phyloP scores from a whole-genome alignment of 1,140 invertebrate species.

The Tetramorium alpestre region DNA sequence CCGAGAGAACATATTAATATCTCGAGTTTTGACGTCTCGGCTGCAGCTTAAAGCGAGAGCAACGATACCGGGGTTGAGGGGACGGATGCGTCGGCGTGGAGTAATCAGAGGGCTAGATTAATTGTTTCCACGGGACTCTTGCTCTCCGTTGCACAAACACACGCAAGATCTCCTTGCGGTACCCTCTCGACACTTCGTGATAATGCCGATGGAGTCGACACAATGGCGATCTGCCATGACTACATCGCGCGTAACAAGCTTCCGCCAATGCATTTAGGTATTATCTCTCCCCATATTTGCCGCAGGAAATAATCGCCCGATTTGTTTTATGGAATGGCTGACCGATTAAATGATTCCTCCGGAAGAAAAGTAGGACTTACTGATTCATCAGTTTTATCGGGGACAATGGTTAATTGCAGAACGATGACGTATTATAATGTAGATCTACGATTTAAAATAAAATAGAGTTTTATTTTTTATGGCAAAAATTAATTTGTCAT shows the following conservation, averaged over 20 bases:
- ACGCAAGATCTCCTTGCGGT: conserved; percentile 63
- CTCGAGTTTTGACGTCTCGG: conserved; percentile 84
- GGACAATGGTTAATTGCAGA: not conserved
- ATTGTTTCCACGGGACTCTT: conserved; percentile 85
- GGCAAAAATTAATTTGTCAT: not conserved
- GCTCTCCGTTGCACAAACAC: conserved; percentile 68
- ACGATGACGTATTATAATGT: not conserved
- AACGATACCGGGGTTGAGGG: conserved; percentile 36
- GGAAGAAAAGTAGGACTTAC: not conserved
- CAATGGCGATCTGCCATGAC: conserved; percentile 78
- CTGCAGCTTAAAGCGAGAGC: conserved; percentile 60
- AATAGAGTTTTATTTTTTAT: not conserved
- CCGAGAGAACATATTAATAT: conserved; percentile 84
- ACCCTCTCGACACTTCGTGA: conserved; percentile 71
- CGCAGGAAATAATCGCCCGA: not conserved
- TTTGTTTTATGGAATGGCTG: not conserved
- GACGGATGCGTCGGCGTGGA: conserved; percentile 70
- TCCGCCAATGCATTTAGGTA: conserved; percentile 38
- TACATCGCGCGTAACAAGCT: conserved; percentile 69
- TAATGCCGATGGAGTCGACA: conserved; percentile 77
- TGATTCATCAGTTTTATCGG: not conserved
- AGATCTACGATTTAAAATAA: not conserved
- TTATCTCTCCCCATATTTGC: conserved; percentile 31
- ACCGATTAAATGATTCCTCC: not conserved
- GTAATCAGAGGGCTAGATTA: conserved; percentile 85